These are phyloP conservation scores for Pseudococcus viburni DNA, from an alignment of 2,888 invertebrate species.

Conservation along the genomic window DNA sequence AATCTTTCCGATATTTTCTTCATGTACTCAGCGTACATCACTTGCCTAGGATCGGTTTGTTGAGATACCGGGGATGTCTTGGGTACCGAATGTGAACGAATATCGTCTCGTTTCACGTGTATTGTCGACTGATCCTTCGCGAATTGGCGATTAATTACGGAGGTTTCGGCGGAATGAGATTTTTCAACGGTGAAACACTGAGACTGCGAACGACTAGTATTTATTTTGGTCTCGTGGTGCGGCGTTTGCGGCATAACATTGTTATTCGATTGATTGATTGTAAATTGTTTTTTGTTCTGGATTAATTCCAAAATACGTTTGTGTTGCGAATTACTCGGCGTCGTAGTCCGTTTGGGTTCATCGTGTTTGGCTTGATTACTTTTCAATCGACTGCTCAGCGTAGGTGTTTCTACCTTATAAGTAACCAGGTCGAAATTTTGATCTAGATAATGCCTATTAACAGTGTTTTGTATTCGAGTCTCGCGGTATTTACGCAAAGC, in stretches of 20 bases:
- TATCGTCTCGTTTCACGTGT: neutral
- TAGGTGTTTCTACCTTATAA: constrained; percentile 72
- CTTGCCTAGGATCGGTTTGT: constrained; percentile 67
- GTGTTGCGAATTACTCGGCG: constrained; percentile 19
- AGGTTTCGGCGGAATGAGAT: constrained; percentile 25
- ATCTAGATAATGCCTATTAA: constrained; percentile 36
- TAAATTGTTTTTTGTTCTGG: constrained; percentile 61
- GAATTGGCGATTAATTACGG: constrained; percentile 50
- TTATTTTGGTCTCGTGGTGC: constrained; percentile 51
- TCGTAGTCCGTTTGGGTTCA: neutral
- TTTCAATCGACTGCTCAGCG: constrained; percentile 62
- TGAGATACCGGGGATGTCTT: neutral
- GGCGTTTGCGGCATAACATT: constrained; percentile 28
- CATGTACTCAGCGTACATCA: constrained; percentile 88
- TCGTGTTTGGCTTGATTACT: neutral
- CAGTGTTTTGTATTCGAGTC: constrained; percentile 65
- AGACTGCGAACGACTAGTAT: constrained; percentile 7
- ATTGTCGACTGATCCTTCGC: constrained; percentile 21
- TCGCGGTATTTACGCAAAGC: constrained; percentile 69
- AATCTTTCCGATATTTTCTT: constrained; percentile 84
- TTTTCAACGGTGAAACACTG: constrained; percentile 25
- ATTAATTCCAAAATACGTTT: constrained; percentile 61
- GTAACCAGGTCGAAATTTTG: constrained; percentile 51
- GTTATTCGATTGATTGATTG: constrained; percentile 58
- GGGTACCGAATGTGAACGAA: constrained; percentile 65